Percentiles rank a stretch among this genome's conserved stretches.
These are phyloP conservation scores for Drosophila falleni DNA, from an alignment of 2,888 invertebrate genomes.

Conservation along the genomic window DNA sequence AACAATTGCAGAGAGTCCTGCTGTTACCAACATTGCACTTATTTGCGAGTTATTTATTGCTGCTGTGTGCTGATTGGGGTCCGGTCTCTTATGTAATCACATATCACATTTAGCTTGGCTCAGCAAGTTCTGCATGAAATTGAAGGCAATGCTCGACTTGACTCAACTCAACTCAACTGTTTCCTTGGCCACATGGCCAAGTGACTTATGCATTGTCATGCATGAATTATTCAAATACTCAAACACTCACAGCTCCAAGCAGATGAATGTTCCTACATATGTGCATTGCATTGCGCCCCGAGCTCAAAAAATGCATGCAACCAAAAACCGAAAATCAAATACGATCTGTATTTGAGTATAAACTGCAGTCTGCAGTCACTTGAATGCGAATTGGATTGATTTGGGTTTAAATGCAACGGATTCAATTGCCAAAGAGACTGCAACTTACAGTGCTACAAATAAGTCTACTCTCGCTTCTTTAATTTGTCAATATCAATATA, in stretches of 20 bases:
- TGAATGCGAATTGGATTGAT: slow-evolving; percentile 43
- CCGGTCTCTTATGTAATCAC: slow-evolving; percentile 45
- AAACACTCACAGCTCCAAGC: slow-evolving; percentile 7
- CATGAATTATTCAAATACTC: slow-evolving; percentile 80
- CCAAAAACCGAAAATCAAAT: slow-evolving; percentile 63
- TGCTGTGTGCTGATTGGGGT: slow-evolving; percentile 39
- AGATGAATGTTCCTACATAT: slow-evolving; percentile 31
- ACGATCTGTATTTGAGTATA: slow-evolving; percentile 32
- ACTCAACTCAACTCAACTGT: slow-evolving; percentile 19
- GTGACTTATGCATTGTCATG: slow-evolving; percentile 76
- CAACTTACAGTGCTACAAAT: slow-evolving; percentile 10
- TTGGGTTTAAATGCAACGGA: slow-evolving; percentile 29
- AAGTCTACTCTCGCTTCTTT: neutral
- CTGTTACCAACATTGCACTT: slow-evolving; percentile 15
- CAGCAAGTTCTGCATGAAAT: slow-evolving; percentile 54
- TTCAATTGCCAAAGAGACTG: slow-evolving; percentile 19
- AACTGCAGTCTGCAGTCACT: slow-evolving; percentile 49
- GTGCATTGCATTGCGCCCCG: slow-evolving; percentile 29
- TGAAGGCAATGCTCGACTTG: slow-evolving; percentile 17
- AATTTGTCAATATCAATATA: neutral
- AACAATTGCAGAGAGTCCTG: slow-evolving; percentile 5
- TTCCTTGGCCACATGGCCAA: slow-evolving; percentile 34
- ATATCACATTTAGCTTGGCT: slow-evolving; percentile 46
- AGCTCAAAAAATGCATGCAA: slow-evolving; percentile 48
- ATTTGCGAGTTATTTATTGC: slow-evolving; percentile 48